Evolutionary conservation across 2,113 vertebrate genomes (phyloP).

Genomic region (Notarius quadriscutis): DNA sequence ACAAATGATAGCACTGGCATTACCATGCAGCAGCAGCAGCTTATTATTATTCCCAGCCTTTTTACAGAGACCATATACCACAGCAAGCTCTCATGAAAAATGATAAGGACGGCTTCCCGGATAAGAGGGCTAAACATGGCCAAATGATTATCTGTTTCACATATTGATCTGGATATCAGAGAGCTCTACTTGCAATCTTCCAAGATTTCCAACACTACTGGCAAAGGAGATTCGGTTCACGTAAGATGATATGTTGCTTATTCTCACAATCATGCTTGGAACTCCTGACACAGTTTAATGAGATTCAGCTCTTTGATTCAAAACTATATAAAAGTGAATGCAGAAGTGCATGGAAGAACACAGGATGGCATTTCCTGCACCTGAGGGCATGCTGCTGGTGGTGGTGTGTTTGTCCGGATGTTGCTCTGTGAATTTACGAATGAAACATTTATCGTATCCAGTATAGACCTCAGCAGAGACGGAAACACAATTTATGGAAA

Average conservation of each 20-base stretch:
- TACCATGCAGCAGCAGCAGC: background rate
- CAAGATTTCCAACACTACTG: slow-evolving; percentile 21
- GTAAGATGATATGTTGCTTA: slow-evolving; percentile 25
- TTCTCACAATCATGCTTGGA: slow-evolving; percentile 3
- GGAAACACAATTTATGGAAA: slow-evolving; percentile 1
- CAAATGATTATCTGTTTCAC: slow-evolving; percentile 33
- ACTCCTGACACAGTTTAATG: slow-evolving; percentile 18
- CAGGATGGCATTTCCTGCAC: slow-evolving; percentile 20
- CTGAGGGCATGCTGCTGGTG: background rate
- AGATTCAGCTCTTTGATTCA: slow-evolving; percentile 7
- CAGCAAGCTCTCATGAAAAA: slow-evolving; percentile 17
- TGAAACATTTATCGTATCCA: slow-evolving; percentile 50
- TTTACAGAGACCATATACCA: slow-evolving; percentile 15
- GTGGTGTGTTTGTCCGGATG: background rate
- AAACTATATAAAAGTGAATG: slow-evolving; percentile 20
- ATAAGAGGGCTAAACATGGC: slow-evolving; percentile 23
- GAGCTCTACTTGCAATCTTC: slow-evolving; percentile 19
- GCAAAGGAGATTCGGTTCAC: slow-evolving; percentile 35
- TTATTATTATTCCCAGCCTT: slow-evolving; percentile 26
- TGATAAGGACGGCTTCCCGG: slow-evolving; percentile 29
- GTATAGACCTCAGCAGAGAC: slow-evolving; percentile 21
- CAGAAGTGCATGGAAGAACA: slow-evolving; percentile 16
- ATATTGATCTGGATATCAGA: slow-evolving; percentile 36
- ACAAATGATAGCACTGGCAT: background rate
- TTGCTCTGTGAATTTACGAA: slow-evolving; percentile 38